Percentiles rank a stretch among this genome's conserved stretches.
Conservation (phyloP, 2,113 vertebrate genomes). For the Sula dactylatra region DNA sequence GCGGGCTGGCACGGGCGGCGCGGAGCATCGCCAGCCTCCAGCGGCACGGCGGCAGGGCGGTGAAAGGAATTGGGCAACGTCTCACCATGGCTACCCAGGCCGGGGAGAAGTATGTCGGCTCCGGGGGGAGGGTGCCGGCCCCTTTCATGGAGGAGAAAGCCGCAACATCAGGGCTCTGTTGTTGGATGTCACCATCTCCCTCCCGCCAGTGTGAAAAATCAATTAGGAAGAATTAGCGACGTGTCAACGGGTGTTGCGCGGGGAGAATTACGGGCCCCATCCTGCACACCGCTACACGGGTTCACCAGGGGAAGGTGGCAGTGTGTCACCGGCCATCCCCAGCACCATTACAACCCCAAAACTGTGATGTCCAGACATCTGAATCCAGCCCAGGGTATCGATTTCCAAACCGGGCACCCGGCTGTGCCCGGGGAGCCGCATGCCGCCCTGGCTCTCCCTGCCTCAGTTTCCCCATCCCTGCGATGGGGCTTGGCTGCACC, state of each 20-base stretch:
- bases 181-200: slow-evolving; percentile 46
- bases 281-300: background rate
- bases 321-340: rapidly evolving
- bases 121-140: background rate
- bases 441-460: rapidly evolving
- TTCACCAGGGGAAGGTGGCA: background rate
- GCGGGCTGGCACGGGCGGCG: background rate
- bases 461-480: background rate
- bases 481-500: rapidly evolving
- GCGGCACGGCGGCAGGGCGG: background rate
- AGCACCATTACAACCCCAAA: background rate
- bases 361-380: rapidly evolving
- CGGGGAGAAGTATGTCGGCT: background rate
- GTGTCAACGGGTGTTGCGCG: background rate
- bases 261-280: background rate
- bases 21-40: background rate
- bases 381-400: rapidly evolving
- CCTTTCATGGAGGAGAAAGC: slow-evolving; percentile 38
- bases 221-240: slow-evolving; percentile 64
- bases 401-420: rapidly evolving
- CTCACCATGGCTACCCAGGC: slow-evolving; percentile 57
- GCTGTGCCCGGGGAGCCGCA: too few relatives aligned
- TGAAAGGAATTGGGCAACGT: background rate
- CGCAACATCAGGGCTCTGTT: background rate
- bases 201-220: slow-evolving; percentile 53